Evolutionary conservation across 2,888 invertebrate species (phyloP).

Genomic region (Cephus runcator): DNA sequence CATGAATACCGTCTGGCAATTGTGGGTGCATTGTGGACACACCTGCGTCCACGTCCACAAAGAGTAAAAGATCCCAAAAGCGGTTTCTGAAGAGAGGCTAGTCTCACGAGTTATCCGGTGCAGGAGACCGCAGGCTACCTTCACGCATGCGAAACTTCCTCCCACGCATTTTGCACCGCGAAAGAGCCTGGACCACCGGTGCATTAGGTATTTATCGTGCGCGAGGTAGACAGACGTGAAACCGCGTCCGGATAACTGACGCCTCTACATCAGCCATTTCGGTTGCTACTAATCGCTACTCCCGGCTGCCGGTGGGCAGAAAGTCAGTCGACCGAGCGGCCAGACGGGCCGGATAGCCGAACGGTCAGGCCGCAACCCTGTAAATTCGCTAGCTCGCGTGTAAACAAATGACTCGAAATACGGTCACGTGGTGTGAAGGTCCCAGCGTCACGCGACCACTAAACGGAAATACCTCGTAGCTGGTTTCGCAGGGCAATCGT

Average conservation of each 20-base stretch:
- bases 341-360: too few relatives aligned
- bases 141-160: background rate
- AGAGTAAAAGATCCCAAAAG: conserved; percentile 16
- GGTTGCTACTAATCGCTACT: background rate
- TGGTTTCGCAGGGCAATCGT: background rate
- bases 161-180: background rate
- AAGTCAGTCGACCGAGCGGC: background rate
- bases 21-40: conserved; percentile 44
- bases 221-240: background rate
- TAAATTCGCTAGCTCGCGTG: background rate
- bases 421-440: background rate
- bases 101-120: background rate
- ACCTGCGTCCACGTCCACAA: conserved; percentile 42
- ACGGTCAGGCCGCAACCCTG: background rate
- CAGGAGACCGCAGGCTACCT: background rate
- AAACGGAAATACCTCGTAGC: background rate
- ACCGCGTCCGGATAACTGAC: background rate
- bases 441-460: background rate
- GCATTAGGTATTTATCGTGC: background rate
- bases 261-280: background rate
- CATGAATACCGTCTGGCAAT: conserved; percentile 45
- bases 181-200: background rate
- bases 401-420: background rate
- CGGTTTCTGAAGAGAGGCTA: background rate
- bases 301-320: background rate